Evolutionary conservation across 2,797 vertebrate genomes (phyloP), one percentile per base, ranked within the genome.

Genomic region (Urosaurus nigricauda): DNA sequence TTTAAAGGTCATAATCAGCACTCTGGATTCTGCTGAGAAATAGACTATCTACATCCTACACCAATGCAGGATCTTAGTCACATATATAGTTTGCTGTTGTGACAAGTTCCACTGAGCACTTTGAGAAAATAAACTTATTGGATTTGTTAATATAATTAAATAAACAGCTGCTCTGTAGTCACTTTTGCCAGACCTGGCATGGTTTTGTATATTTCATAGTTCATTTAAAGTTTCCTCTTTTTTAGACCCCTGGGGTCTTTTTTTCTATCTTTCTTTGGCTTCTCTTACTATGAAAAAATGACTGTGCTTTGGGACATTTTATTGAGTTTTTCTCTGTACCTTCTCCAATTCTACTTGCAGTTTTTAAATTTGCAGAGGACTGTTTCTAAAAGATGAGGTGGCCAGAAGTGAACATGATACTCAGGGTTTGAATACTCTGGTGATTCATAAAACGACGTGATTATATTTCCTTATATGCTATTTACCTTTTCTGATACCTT

Each of bases 111-210:
- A 43, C 19, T 51, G 79, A 65, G 32, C 5, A 32, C 35, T 81
- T 79, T 77, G 40, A 83, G 83, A 86, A 92, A 51, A 90, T 78
- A 85, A 90, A 82, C 0, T 0, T 87, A 56, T 77, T 24, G 37
- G 71, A 58, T 58, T 2, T 0, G 56, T 80, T 74, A 81, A 80
- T 37, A 13, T 63, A 26, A 89, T 21, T 85, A n/a, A 79, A 85
- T 85, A 74, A 85, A 65, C 68, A 89, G 77, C 88, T 85, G 79
- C 80, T 89, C 53, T 58, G n/a, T n/a, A 0, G 40, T 51, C 21
- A 65, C 77, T 85, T 85, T 75, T 85, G 40, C 32, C 53, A 74
- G 32, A 14, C 26, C 24, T 63, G 79, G 4, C n/a, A 85, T 53
- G 53, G 12, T 37, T 71, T 80, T 79, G 60, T 32, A 32, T 60